Conservation (phyloP, 92 coral and sea anemone genomes). For the Epizoanthus rinbou region DNA sequence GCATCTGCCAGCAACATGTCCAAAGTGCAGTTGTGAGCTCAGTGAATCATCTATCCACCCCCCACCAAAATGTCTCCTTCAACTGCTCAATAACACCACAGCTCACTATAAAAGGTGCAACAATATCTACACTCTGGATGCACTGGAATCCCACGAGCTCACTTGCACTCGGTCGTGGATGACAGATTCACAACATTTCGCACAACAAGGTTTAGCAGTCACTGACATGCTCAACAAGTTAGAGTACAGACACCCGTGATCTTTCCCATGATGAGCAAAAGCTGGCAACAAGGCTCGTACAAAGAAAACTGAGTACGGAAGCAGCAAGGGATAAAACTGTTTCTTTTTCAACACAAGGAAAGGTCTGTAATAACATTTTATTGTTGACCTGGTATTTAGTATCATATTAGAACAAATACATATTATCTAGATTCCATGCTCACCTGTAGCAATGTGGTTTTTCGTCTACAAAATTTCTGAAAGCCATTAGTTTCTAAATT, state of each 20-base stretch:
- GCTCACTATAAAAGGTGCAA: conserved; percentile 43
- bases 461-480: no score
- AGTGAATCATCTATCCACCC: background rate
- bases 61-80: conserved; percentile 39
- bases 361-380: conserved; percentile 7
- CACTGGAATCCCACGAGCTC: no score
- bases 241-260: background rate
- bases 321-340: background rate
- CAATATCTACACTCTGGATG: conserved; percentile 17
- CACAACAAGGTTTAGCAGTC: background rate
- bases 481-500: no score
- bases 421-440: background rate
- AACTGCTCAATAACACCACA: conserved; percentile 32
- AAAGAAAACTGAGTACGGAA: conserved; percentile 20
- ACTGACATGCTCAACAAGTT: background rate
- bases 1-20: no score
- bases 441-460: no score
- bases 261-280: conserved; percentile 31
- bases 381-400: background rate
- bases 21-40: conserved; percentile 38
- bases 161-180: background rate
- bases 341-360: conserved; percentile 28
- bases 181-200: background rate
- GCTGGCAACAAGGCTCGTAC: conserved; percentile 27
- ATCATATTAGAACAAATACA: no score